Percentiles rank a stretch among this genome's conserved stretches.
phyloP scores from a whole-genome alignment of 2,797 vertebrate genomes.

The Rhodeus uyekii region DNA sequence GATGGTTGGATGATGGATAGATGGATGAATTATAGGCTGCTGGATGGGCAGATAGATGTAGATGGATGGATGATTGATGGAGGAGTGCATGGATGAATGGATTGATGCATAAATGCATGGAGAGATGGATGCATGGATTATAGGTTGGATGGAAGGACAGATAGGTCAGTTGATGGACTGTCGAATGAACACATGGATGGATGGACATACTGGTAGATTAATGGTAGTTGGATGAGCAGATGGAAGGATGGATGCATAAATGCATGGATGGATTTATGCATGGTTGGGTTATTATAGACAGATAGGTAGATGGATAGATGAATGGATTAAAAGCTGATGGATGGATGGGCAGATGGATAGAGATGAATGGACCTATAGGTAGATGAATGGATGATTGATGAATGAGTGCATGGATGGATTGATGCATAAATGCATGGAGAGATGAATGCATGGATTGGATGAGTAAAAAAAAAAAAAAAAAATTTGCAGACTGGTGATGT shows the following conservation, averaged over 20 bases:
- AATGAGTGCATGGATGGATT: not conserved
- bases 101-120: not conserved
- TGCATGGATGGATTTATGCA: not conserved
- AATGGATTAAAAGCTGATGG: not conserved
- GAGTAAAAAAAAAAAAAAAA: too few species aligned
- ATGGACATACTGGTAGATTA: too few species aligned
- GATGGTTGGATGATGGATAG: not conserved
- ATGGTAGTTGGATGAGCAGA: not conserved
- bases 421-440: not conserved
- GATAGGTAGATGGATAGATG: not conserved
- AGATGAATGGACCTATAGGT: too few species aligned
- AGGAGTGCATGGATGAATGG: not conserved
- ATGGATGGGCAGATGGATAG: not conserved
- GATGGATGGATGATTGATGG: too few species aligned
- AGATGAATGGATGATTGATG: too few species aligned
- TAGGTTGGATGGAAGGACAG: too few species aligned
- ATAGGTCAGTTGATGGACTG: too few species aligned
- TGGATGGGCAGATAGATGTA: not conserved
- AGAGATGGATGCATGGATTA: not conserved
- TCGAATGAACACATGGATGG: too few species aligned
- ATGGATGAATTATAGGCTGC: too few species aligned
- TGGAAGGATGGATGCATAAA: fast-evolving
- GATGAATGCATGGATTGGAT: not conserved
- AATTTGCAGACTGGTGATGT: too few species aligned
- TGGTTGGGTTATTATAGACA: not conserved